Evolutionary conservation across 2,888 invertebrate genomes (phyloP), one percentile per base, ranked within the genome.

Genomic region (Scrobipalpa costella): DNA sequence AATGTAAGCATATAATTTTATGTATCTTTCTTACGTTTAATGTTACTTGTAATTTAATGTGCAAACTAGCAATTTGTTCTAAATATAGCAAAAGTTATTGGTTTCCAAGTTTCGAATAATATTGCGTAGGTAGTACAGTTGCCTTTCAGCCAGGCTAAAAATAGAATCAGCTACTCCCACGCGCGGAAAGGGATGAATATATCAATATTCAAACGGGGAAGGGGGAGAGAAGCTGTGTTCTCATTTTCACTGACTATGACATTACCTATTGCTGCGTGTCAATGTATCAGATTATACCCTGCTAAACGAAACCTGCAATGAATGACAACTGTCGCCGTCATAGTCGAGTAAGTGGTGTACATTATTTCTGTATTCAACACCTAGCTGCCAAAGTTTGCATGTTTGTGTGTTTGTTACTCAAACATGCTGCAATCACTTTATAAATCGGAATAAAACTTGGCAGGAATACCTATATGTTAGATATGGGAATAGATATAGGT

Each of bases 151-250:
- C 6, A 7, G 33, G 33, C n/a, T 55, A 58, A 38, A 83, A 78
- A 80, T 82, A 84, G 81, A 74, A 70, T 58, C 71, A 80, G 77
- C 79, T 78, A 72, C 79, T 76, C 72, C 76, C 76, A 74, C 73
- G 69, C 68, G 38, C 7, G 62, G 74, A 74, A 69, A 67, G 71
- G 67, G 77, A 76, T 50, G 59, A 66, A 65, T 68, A 72, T 67
- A 64, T 17, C 34, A 34, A 60, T 61, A 55, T 59, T 17, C 47
- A 34, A 44, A 38, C 27, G 47, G 47, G 47, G 27, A 34, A 55
- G n/a, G n/a, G 27, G 19, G 55, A 55, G 55, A 55, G 55, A 17
- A 7, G 33, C 34, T 6, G 55, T 33, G 21, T 21, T 21, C 50
- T 6, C 50, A n/a, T 33, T 34, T 9, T 15, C n/a, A 13, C 13